Base-by-base conservation (phyloP, 2,797 vertebrate species). In the Danio jaintianensis region DNA sequence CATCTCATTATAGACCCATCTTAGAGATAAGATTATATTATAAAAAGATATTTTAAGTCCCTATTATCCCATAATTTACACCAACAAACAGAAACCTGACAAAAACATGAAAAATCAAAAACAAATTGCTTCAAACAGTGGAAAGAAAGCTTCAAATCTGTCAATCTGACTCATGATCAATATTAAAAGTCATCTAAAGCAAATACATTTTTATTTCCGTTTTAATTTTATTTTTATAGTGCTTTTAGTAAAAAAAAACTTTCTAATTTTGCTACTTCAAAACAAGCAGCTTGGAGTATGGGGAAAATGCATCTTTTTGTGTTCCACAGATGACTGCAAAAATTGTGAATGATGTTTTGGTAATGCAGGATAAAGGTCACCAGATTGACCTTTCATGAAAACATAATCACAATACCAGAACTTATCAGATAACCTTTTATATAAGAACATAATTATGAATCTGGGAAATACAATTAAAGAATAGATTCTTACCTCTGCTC, bases 401-500 rank as follows among this genome's bases (percentile, higher is more conserved):
- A n/a, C 52, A 15, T 55, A n/a, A 29, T 40, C 48, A 69, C 6
- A 40, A 61, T 61, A 18, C 56, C 15, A 59, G 2, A 61, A 61
- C 20, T 12, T 74, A 61, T 59, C 10, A 18, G 5, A 38, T 50
- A 48, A 48, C 16, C 43, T 10, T 7, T 64, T 45, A 66, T 16
- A 43, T 9, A 47, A 47, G 3, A 36, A 58, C 1, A 45, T 11
- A 38, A n/a, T 58, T 1, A n/a, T 47, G 12, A 45, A 13, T 22
- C 58, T 45, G 1, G 5, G 15, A 59, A 73, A 47, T 73, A 59
- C 6, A n/a, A 36, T 68, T 11, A 45, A 73, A 72, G 9, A 74
- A 50, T 36, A 38, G 8, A 74, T 40, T 3, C 6, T 68, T 68
- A 52, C 47, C 15, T 45, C 10, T 56, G 50, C 4, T 20, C 53